phyloP scores from a whole-genome alignment of 2,113 vertebrate species.

The Carlito syrichta region DNA sequence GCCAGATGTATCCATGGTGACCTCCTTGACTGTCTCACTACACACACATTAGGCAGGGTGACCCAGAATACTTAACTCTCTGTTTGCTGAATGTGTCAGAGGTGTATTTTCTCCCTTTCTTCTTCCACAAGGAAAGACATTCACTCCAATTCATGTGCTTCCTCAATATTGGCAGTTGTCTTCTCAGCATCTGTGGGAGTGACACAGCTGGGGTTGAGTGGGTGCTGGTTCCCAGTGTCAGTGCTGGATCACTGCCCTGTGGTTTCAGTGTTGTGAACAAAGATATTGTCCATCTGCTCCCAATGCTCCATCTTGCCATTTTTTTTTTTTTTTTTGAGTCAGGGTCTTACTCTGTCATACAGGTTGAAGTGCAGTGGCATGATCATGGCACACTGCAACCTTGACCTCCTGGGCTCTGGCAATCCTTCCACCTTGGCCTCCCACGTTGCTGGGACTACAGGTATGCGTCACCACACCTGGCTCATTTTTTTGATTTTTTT shows the following conservation, averaged over 20 bases:
- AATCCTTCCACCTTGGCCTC: too few relatives aligned
- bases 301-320: neutral
- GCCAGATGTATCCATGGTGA: slow-evolving; percentile 71
- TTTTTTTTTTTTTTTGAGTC: too few relatives aligned
- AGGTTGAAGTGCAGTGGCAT: too few relatives aligned
- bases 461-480: too few relatives aligned
- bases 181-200: neutral
- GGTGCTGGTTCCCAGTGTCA: neutral
- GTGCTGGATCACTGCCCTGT: neutral
- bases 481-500: too few relatives aligned
- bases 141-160: neutral
- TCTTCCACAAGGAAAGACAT: neutral
- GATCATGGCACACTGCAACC: too few relatives aligned
- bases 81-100: neutral
- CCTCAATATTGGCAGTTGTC: neutral
- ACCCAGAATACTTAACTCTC: neutral
- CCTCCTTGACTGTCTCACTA: neutral
- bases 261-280: neutral
- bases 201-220: neutral
- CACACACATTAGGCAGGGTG: neutral
- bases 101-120: neutral
- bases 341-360: too few relatives aligned
- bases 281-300: neutral
- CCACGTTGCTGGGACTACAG: too few relatives aligned
- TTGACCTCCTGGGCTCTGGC: too few relatives aligned